Evolutionary conservation across 2,113 vertebrate genomes (phyloP), one percentile per base, ranked within the genome.

Genomic region (Callocephalon fimbriatum): DNA sequence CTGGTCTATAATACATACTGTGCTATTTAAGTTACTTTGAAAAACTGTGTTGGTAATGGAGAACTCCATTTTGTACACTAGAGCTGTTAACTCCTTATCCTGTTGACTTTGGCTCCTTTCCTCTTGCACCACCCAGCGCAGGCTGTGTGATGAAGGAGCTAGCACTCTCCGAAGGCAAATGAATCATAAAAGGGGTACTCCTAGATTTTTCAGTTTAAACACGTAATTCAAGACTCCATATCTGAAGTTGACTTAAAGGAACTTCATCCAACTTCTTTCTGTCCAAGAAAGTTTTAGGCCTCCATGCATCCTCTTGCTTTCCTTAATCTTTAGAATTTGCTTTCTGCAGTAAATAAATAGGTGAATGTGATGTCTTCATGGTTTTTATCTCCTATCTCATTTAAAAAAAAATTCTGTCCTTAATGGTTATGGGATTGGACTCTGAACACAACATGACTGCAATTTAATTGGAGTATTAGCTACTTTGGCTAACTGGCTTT

Each of bases 51-150:
- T 87, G 83, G 54, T 95, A 91, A 96, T 0, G 1, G 66, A 87
- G 88, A 82, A 25, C 35, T 90, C 78, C 88, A 51, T 95, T 97
- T 98, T 91, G 95, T 86, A 66, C 83, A 90, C 67, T 95, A 67
- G 59, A 77, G 51, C 65, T 91, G 81, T 87, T 97, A 95, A 91
- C 86, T 96, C 82, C 42, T 83, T 95, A 75, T 90, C 95, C 71
- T 97, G 87, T 96, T 98, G 94, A 90, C 66, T 93, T 97, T 98
- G 94, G 93, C 92, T 96, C 37, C 40, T 84, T 63, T 67, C 48
- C 70, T 80, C 42, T 61, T 6, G 1, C 50, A 42, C 18, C 32
- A 53, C 21, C 35, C 42, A 53, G 51, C 8, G 38, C n/a, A 70
- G 21, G 6, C 38, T 74, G 7, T 80, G 22, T 72, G 67, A 81